Conservation (phyloP, 2,113 vertebrate species). For the Isichthys henryi region DNA sequence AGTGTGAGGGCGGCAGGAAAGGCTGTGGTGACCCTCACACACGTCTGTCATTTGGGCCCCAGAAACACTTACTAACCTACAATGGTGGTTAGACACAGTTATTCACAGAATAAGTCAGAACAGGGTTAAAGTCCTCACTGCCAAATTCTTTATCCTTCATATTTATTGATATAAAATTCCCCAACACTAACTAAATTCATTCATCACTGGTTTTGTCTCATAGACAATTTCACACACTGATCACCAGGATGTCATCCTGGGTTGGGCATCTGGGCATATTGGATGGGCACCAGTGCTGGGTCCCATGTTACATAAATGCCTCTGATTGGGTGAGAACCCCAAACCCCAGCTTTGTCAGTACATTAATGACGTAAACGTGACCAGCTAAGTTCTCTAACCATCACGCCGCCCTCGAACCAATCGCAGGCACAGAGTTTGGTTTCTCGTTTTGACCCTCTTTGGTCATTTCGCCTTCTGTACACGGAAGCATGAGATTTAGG, state of each 20-base stretch:
- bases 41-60: neutral
- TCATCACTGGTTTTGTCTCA: neutral
- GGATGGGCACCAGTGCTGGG: no score
- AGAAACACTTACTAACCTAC: neutral
- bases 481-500: neutral
- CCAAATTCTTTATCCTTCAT: neutral
- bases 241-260: no score
- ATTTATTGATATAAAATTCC: neutral
- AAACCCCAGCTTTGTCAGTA: neutral
- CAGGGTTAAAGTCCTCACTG: neutral
- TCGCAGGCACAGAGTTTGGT: neutral
- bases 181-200: neutral
- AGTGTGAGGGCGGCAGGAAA: neutral
- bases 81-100: neutral
- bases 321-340: neutral
- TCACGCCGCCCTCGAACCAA: neutral
- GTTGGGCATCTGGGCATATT: no score
- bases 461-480: neutral
- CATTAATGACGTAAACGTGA: neutral
- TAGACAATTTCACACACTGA: no score
- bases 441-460: neutral
- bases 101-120: neutral
- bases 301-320: neutral
- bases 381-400: neutral
- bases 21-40: neutral